Evolutionary conservation across 37 sponge, comb jelly and placozoan genomes (phyloP).

Genomic region (Diacarnus erythraeanus): DNA sequence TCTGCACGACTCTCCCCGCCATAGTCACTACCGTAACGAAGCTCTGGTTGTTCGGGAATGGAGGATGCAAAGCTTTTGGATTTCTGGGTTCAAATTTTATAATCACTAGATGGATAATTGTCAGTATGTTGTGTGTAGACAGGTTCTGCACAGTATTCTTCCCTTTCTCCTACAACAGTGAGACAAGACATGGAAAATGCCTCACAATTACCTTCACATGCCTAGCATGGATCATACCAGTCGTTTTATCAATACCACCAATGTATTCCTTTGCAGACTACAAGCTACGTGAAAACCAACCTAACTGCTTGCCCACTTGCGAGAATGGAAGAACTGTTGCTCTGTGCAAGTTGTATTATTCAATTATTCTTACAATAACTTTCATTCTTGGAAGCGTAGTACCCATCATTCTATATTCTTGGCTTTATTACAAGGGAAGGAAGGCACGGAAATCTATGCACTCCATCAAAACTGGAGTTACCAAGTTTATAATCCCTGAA

Average conservation of each 20-base stretch:
- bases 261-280: background rate
- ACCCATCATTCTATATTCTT: constrained; percentile 20
- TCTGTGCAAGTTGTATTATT: constrained; percentile 8
- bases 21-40: background rate
- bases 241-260: background rate
- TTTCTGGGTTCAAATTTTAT: constrained; percentile 18
- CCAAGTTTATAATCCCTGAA: background rate
- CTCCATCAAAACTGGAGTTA: background rate
- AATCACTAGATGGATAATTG: constrained; percentile 23
- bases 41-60: constrained; percentile 14
- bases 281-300: constrained; percentile 4
- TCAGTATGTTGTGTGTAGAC: constrained; percentile 35
- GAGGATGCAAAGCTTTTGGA: constrained; percentile 24
- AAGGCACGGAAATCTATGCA: background rate
- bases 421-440: constrained; percentile 12
- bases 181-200: constrained; percentile 19
- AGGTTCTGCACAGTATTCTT: constrained; percentile 29
- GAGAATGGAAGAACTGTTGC: background rate
- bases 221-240: constrained; percentile 20
- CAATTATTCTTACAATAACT: background rate
- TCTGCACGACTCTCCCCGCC: constrained; percentile 13
- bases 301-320: constrained; percentile 15
- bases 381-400: constrained; percentile 21
- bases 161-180: constrained; percentile 28
- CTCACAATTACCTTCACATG: constrained; percentile 5